Evolutionary conservation across 2,888 invertebrate species (phyloP).

Genomic region (Dugesia japonica): DNA sequence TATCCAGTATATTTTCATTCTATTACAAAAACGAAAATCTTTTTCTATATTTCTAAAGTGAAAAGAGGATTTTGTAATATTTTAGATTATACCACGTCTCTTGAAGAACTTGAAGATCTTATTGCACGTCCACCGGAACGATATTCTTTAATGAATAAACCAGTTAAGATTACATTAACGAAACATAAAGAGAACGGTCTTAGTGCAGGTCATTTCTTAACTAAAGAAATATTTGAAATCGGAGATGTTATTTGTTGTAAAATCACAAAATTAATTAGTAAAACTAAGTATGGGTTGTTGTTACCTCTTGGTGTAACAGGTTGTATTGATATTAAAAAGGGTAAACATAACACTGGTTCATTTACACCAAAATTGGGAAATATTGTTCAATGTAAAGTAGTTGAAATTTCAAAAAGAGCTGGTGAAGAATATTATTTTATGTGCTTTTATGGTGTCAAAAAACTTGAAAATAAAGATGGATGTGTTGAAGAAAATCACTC

Average conservation of each 20-base stretch:
- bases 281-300: not conserved
- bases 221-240: not conserved
- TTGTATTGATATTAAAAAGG: not conserved
- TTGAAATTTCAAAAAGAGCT: not conserved
- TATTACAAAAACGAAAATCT: not conserved
- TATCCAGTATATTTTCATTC: not conserved
- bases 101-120: not conserved
- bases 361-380: not conserved
- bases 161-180: not conserved
- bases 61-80: not conserved
- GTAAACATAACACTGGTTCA: not conserved
- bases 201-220: not conserved
- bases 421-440: not conserved
- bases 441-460: not conserved
- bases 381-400: not conserved
- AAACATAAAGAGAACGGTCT: not conserved
- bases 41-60: not conserved
- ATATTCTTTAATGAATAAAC: not conserved
- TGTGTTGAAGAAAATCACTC: not conserved
- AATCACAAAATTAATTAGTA: not conserved
- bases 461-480: not conserved
- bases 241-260: constrained; percentile 2
- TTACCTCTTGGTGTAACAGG: not conserved
- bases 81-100: not conserved
- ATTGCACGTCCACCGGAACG: not conserved